Evolutionary conservation across 2,113 vertebrate species (phyloP).

Genomic region (Gulo gulo): DNA sequence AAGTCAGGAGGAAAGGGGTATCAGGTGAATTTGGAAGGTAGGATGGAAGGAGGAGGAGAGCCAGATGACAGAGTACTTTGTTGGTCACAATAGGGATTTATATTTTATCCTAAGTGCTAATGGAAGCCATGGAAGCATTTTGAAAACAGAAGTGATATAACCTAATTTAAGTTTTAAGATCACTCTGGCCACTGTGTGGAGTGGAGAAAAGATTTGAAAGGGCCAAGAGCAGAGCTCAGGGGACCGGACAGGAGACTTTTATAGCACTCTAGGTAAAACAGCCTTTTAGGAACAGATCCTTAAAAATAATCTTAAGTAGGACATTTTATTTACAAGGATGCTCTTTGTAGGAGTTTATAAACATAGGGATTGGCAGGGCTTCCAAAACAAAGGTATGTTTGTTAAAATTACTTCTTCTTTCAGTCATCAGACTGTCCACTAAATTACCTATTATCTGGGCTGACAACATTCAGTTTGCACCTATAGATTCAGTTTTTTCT

Average conservation of each 20-base stretch:
- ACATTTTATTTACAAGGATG: not conserved
- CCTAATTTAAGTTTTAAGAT: slow-evolving; percentile 36
- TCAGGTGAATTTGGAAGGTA: not conserved
- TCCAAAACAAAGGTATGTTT: not conserved
- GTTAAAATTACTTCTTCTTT: slow-evolving; percentile 3
- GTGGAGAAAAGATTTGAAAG: not conserved
- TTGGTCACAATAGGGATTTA: not conserved
- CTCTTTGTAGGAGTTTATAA: not conserved
- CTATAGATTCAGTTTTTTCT: not conserved
- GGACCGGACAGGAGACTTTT: not conserved
- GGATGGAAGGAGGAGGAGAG: not conserved
- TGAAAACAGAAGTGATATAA: not conserved
- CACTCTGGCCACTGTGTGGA: not conserved
- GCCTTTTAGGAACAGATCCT: not conserved
- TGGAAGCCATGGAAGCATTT: not conserved
- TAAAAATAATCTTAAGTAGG: not conserved
- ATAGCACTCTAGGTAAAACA: not conserved
- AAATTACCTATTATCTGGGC: not conserved
- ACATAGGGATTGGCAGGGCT: not conserved
- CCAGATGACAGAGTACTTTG: not conserved
- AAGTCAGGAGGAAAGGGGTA: not conserved
- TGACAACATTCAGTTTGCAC: not conserved
- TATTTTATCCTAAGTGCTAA: slow-evolving; percentile 3
- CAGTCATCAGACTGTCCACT: not conserved
- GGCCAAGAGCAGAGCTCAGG: not conserved